phyloP scores from a whole-genome alignment of 2,113 vertebrate species.

The Heliornis fulica region DNA sequence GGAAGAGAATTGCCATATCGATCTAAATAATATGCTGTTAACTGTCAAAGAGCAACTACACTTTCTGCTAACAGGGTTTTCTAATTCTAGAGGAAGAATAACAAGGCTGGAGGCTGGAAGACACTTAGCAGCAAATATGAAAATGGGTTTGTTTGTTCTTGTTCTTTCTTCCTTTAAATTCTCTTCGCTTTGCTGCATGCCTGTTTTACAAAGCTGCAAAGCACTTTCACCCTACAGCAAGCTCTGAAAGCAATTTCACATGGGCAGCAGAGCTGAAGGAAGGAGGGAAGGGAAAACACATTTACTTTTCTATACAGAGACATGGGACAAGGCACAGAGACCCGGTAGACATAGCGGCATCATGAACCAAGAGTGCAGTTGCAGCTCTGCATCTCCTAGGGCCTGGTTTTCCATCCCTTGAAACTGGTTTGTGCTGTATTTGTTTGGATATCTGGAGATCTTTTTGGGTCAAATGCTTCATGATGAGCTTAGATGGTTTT shows the following conservation, averaged over 20 bases:
- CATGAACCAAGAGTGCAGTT: background rate
- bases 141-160: conserved; percentile 26
- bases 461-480: background rate
- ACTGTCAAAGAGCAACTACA: conserved; percentile 28
- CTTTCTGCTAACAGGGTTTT: conserved; percentile 15
- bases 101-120: conserved; percentile 9
- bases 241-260: conserved; percentile 31
- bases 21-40: conserved; percentile 20
- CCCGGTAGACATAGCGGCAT: background rate
- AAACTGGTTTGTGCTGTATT: background rate
- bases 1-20: conserved; percentile 22
- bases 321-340: background rate
- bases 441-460: background rate
- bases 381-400: background rate
- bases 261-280: conserved; percentile 10
- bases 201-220: conserved; percentile 30
- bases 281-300: background rate
- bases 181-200: background rate
- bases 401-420: background rate
- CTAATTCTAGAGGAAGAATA: conserved; percentile 39
- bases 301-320: background rate
- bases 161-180: background rate
- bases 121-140: conserved; percentile 34
- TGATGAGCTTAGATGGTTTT: background rate
- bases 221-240: conserved; percentile 41